Conservation (phyloP, 2,113 vertebrate genomes). For the Xiphorhynchus elegans region DNA sequence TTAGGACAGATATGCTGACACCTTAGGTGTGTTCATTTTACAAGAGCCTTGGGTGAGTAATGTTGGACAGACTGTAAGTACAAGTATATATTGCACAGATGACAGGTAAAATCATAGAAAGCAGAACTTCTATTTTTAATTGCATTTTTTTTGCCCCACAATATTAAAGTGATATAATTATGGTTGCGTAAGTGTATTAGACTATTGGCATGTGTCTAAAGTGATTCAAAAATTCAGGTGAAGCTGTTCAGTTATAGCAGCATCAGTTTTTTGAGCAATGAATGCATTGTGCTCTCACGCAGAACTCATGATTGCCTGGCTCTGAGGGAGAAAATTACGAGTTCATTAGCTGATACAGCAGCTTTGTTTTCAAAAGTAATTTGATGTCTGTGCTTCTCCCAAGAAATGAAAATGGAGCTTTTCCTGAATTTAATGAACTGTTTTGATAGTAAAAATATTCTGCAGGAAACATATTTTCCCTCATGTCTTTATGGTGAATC, state of each 20-base stretch:
- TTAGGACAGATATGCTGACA: not conserved
- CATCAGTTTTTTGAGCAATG: not conserved
- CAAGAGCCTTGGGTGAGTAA: not conserved
- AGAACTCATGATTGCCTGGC: conserved; percentile 51
- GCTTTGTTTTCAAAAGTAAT: conserved; percentile 63
- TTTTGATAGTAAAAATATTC: not conserved
- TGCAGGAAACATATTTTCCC: not conserved
- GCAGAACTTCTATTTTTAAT: not conserved
- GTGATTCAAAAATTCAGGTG: not conserved
- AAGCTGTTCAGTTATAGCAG: conserved; percentile 1
- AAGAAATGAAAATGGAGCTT: conserved; percentile 22
- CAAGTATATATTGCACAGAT: not conserved
- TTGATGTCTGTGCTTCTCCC: conserved; percentile 17
- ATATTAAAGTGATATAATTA: not conserved
- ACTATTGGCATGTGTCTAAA: not conserved
- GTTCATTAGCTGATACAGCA: conserved; percentile 67
- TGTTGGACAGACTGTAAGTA: not conserved
- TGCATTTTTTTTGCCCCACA: not conserved
- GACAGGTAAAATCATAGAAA: not conserved
- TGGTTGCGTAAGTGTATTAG: not conserved
- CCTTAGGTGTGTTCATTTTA: not conserved
- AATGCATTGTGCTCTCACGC: conserved; percentile 45
- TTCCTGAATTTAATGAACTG: conserved; percentile 7
- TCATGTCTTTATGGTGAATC: not conserved
- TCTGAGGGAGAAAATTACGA: conserved; percentile 43